phyloP scores from a whole-genome alignment of 2,888 invertebrate species.

The Cerastis rubricosa region DNA sequence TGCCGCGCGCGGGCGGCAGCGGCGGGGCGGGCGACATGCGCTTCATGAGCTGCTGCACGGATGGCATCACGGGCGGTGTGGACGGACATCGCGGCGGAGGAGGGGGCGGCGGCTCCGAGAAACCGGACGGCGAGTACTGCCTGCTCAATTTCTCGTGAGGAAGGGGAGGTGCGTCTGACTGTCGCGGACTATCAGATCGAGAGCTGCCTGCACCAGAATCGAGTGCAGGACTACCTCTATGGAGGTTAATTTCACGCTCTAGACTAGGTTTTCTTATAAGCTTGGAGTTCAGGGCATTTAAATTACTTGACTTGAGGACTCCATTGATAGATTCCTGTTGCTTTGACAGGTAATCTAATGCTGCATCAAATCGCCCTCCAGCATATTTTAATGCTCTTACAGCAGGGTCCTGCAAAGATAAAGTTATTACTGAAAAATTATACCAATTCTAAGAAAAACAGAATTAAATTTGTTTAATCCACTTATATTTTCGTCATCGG shows the following conservation, averaged over 20 bases:
- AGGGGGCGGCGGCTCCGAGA: slow-evolving; percentile 93
- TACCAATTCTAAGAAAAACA: background rate
- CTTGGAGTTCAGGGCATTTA: slow-evolving; percentile 92
- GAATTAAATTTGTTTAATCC: background rate
- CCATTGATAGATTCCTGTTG: slow-evolving; percentile 91
- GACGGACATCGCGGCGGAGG: slow-evolving; percentile 94
- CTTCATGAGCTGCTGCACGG: slow-evolving; percentile 90
- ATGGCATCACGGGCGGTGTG: slow-evolving; percentile 92
- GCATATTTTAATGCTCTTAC: slow-evolving; percentile 93
- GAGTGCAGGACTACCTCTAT: slow-evolving; percentile 96
- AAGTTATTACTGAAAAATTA: slow-evolving; percentile 22
- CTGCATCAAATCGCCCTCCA: slow-evolving; percentile 93
- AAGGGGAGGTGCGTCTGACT: slow-evolving; percentile 91
- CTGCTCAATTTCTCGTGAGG: slow-evolving; percentile 92
- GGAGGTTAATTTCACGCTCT: slow-evolving; percentile 94
- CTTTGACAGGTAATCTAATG: slow-evolving; percentile 93
- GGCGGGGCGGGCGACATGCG: slow-evolving; percentile 92
- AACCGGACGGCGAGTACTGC: slow-evolving; percentile 93
- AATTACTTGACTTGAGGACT: slow-evolving; percentile 88
- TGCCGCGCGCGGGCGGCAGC: slow-evolving; percentile 92
- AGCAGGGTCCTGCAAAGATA: slow-evolving; percentile 92
- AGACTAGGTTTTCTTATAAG: slow-evolving; percentile 96
- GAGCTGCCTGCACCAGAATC: slow-evolving; percentile 97
- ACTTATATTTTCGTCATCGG: background rate
- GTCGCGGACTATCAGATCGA: slow-evolving; percentile 96